Base-by-base conservation (phyloP, 35 echinoderm and acorn worm genomes). In the Eucidaris tribuloides region DNA sequence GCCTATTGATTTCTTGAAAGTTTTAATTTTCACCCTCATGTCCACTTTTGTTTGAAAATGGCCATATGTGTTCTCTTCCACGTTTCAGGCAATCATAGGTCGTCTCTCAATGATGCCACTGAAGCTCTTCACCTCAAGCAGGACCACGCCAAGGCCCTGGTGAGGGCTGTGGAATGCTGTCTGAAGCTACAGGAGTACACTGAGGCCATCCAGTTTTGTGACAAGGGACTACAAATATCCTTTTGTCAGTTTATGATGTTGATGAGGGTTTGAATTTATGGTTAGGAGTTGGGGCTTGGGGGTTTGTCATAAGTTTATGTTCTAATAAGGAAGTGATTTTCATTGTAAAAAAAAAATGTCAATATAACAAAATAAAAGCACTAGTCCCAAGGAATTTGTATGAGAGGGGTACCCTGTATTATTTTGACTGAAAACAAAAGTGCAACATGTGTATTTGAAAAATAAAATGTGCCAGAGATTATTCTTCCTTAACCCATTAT, bases 31-130 rank as follows among this genome's bases (percentile, higher is more conserved):
- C n/a, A n/a, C n/a, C n/a, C n/a, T n/a, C n/a, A n/a, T n/a, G n/a
- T n/a, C n/a, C n/a, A n/a, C n/a, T n/a, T n/a, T n/a, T n/a, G n/a
- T n/a, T n/a, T n/a, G n/a, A n/a, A n/a, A n/a, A n/a, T n/a, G n/a
- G n/a, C n/a, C n/a, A n/a, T n/a, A n/a, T n/a, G n/a, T n/a, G n/a
- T n/a, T n/a, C n/a, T n/a, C n/a, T n/a, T n/a, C n/a, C n/a, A n/a
- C n/a, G n/a, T n/a, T n/a, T 60, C 77, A 92, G 90, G 84, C 13
- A 92, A 92, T 77, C 55, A 87, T 45, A 58, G 83, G n/a, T 87
- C 90, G 40, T 92, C 84, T 17, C 27, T 87, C 37, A 87, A 87
- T 62, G 90, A 92, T 62, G 90, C 62, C 9, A 82, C 29, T 5
- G 71, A 92, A 52, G 83, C 84, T 17, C 25, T 86, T 36, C 57